These are phyloP conservation scores for Deilephila porcellus DNA, from an alignment of 2,888 invertebrate genomes.

Conservation along the genomic window DNA sequence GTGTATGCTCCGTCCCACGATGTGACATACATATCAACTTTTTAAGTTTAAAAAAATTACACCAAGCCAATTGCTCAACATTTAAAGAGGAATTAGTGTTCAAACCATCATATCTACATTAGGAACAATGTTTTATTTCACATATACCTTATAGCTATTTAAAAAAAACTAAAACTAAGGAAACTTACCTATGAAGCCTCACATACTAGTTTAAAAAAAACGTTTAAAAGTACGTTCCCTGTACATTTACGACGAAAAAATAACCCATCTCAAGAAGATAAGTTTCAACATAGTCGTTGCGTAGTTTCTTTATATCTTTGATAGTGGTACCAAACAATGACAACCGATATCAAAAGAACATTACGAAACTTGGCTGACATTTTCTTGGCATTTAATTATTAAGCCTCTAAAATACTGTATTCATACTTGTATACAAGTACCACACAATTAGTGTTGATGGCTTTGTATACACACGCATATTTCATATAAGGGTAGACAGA, in stretches of 20 bases:
- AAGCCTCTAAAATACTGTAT: not conserved
- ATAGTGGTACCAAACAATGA: not conserved
- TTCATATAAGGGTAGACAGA: not conserved
- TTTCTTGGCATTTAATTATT: not conserved
- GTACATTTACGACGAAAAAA: not conserved
- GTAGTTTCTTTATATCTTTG: not conserved
- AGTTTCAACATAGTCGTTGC: not conserved
- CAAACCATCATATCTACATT: too few species aligned
- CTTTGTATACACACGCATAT: not conserved
- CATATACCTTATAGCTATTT: too few species aligned
- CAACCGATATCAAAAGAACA: not conserved
- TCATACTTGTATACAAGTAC: not conserved
- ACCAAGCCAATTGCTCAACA: too few species aligned
- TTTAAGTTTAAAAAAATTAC: too few species aligned
- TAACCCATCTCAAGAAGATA: not conserved
- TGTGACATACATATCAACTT: too few species aligned
- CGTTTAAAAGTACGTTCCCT: too few species aligned
- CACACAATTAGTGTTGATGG: not conserved
- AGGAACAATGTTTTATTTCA: too few species aligned
- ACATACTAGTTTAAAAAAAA: too few species aligned
- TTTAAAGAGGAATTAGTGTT: too few species aligned
- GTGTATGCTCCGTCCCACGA: too few species aligned
- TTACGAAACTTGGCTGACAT: not conserved
- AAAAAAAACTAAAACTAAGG: too few species aligned
- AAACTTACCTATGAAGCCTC: too few species aligned